phyloP scores from a whole-genome alignment of 2,888 invertebrate species.

The Deroplatys truncata region DNA sequence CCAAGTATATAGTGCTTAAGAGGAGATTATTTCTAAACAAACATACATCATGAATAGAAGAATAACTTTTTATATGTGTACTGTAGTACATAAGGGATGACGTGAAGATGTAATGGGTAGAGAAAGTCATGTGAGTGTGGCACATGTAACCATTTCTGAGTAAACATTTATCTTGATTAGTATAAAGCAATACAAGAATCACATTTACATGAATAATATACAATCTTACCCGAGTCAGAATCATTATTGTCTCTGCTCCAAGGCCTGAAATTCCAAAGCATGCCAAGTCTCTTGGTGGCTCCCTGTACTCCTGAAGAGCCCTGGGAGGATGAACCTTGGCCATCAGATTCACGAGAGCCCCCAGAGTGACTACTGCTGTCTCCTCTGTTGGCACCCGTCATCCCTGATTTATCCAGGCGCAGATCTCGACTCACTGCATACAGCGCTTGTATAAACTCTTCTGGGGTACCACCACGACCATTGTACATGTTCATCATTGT shows the following conservation, averaged over 20 bases:
- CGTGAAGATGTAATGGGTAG: no score
- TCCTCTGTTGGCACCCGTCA: slow-evolving; percentile 13
- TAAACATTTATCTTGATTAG: no score
- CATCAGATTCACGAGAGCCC: slow-evolving; percentile 14
- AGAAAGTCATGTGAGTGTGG: no score
- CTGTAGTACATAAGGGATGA: no score
- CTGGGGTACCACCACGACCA: slow-evolving; percentile 37
- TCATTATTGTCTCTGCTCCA: slow-evolving; percentile 15
- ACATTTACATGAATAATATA: no score
- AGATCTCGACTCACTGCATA: slow-evolving; percentile 35
- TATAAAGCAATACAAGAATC: no score
- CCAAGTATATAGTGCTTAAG: no score
- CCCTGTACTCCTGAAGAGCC: slow-evolving; percentile 3
- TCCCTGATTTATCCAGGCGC: slow-evolving; percentile 7
- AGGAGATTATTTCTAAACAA: no score
- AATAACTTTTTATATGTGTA: no score
- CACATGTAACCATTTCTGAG: no score
- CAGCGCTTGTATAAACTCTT: slow-evolving; percentile 38
- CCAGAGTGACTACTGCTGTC: slow-evolving; percentile 16
- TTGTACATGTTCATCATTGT: slow-evolving; percentile 36
- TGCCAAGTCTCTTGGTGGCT: not conserved
- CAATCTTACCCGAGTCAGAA: slow-evolving; percentile 23
- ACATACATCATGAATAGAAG: no score
- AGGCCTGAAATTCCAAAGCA: slow-evolving; percentile 10
- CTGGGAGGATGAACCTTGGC: slow-evolving; percentile 20